phyloP scores from a whole-genome alignment of 2,797 vertebrate genomes.

The Lepus townsendii region DNA sequence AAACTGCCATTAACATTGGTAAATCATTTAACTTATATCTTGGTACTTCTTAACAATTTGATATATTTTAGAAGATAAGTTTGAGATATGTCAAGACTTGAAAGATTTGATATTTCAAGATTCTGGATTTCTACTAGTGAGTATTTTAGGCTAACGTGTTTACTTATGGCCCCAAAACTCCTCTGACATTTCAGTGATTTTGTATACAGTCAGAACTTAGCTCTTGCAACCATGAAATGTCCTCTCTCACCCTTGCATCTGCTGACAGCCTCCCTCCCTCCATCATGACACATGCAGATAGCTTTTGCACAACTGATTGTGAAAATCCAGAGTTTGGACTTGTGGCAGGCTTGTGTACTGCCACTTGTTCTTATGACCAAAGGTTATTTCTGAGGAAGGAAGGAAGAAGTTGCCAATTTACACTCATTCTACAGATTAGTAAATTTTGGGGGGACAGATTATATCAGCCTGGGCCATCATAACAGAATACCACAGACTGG shows the following conservation, averaged over 20 bases:
- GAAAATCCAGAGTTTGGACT: not conserved
- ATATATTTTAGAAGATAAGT: slow-evolving; percentile 18
- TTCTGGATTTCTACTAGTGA: not conserved
- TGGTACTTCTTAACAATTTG: slow-evolving; percentile 38
- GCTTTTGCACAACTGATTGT: not conserved
- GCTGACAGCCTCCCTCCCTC: not conserved
- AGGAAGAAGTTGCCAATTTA: slow-evolving; percentile 8
- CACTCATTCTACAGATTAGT: not conserved
- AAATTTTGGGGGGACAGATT: not conserved
- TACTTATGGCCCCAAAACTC: not conserved
- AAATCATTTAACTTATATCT: slow-evolving; percentile 71
- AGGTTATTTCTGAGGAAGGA: not conserved
- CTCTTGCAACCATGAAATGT: accelerated
- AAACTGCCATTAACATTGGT: slow-evolving; percentile 99
- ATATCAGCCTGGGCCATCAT: not conserved
- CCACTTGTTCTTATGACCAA: not conserved
- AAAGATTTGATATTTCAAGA: not conserved
- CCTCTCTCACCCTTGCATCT: not conserved
- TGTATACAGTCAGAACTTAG: not conserved
- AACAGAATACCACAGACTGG: not conserved
- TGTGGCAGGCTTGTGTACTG: too few species aligned
- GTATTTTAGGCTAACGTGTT: not conserved
- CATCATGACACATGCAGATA: accelerated
- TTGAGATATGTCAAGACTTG: not conserved
- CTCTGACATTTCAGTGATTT: not conserved